Evolutionary conservation across 2,113 vertebrate genomes (phyloP).

Genomic region (Apistogramma diplotaenia): DNA sequence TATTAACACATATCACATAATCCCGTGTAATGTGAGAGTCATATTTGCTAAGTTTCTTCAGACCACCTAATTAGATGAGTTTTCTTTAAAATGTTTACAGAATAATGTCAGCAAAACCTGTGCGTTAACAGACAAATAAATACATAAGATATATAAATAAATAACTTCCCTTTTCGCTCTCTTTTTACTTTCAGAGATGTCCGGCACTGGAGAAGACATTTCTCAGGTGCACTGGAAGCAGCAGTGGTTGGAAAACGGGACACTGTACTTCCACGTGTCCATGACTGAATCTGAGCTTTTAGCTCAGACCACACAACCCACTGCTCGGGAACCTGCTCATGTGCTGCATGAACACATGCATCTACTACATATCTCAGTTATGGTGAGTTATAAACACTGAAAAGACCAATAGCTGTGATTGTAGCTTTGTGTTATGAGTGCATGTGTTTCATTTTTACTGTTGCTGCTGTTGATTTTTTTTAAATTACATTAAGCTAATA

Average conservation of each 20-base stretch:
- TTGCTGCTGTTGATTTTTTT: background rate
- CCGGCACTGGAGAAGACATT: conserved; percentile 88
- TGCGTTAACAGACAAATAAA: background rate
- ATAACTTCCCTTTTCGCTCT: background rate
- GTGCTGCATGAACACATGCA: conserved; percentile 95
- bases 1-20: background rate
- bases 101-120: background rate
- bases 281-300: conserved; percentile 86
- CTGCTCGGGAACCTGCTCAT: conserved; percentile 85
- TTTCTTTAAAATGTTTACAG: background rate
- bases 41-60: background rate
- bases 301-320: conserved; percentile 82
- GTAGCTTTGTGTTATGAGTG: background rate
- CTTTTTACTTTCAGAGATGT: conserved; percentile 86
- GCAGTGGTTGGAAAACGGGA: conserved; percentile 98
- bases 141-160: too few species aligned
- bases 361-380: conserved; percentile 94
- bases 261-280: conserved; percentile 94
- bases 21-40: background rate
- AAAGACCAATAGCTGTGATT: background rate
- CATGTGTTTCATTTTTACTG: background rate
- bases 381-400: conserved; percentile 81
- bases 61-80: background rate
- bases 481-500: background rate
- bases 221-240: conserved; percentile 98